These are phyloP conservation scores for Nomada ferruginata DNA, from an alignment of 2,888 invertebrate species.

Conservation along the genomic window DNA sequence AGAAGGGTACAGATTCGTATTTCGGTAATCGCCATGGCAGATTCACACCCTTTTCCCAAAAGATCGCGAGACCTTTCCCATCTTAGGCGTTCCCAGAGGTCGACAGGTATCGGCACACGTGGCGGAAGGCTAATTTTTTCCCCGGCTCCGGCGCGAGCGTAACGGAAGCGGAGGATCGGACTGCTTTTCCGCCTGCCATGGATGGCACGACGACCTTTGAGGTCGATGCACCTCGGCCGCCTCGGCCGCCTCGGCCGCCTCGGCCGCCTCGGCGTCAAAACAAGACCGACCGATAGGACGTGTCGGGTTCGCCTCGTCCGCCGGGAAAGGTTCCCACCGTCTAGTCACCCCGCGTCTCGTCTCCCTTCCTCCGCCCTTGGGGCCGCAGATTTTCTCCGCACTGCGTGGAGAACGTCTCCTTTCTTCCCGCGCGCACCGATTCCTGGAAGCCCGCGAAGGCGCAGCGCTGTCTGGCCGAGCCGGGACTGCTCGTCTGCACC, in stretches of 20 bases:
- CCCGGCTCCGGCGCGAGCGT: conserved; percentile 24
- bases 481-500: conserved; percentile 71
- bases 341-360: conserved; percentile 77
- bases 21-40: too few relatives aligned
- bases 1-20: too few relatives aligned
- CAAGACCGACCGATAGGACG: conserved; percentile 77
- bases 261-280: conserved; percentile 78
- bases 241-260: too few relatives aligned
- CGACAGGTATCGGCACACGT: conserved; percentile 47
- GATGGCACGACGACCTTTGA: conserved; percentile 82
- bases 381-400: conserved; percentile 42
- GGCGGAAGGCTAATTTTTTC: conserved; percentile 37
- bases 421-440: conserved; percentile 70
- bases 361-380: conserved; percentile 54
- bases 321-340: conserved; percentile 82
- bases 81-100: conserved; percentile 31
- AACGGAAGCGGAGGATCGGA: conserved; percentile 41
- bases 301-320: conserved; percentile 65
- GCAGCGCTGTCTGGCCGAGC: conserved; percentile 81
- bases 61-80: not conserved
- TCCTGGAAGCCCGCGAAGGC: conserved; percentile 79
- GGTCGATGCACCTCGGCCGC: conserved; percentile 81
- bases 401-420: conserved; percentile 50
- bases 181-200: conserved; percentile 64
- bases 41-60: not conserved